A percentile compares a stretch with the other conserved stretches of the same genome.
phyloP scores from a whole-genome alignment of 2,113 vertebrate genomes.

The Ia io region DNA sequence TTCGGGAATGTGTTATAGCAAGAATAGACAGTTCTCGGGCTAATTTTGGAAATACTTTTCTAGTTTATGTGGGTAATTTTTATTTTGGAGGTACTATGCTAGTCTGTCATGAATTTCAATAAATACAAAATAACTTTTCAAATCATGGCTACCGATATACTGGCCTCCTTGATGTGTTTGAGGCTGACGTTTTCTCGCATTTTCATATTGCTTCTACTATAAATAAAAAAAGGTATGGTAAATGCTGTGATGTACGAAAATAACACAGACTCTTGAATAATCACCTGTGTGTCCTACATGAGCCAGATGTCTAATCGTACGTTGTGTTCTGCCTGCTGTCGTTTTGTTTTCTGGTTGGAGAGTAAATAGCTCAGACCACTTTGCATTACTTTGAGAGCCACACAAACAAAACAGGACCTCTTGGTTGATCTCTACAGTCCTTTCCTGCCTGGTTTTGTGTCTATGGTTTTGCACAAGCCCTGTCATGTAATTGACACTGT shows the following conservation, averaged over 20 bases:
- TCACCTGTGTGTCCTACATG: no score
- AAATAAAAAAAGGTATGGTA: neutral
- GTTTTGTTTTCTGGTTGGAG: neutral
- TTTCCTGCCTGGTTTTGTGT: neutral
- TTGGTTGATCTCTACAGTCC: neutral
- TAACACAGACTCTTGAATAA: neutral
- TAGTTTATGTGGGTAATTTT: neutral
- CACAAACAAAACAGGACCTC: neutral
- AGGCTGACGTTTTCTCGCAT: neutral
- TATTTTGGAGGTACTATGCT: constrained; percentile 37
- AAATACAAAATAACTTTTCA: neutral
- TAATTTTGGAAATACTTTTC: neutral
- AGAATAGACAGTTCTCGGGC: neutral
- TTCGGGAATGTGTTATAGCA: neutral
- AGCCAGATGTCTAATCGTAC: neutral
- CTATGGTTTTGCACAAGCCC: neutral
- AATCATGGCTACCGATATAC: neutral
- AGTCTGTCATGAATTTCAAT: neutral
- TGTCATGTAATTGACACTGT: neutral
- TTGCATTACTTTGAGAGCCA: neutral
- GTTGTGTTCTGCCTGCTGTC: neutral
- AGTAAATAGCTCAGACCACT: neutral
- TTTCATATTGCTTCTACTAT: neutral
- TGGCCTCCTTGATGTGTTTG: neutral
- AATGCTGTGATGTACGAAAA: neutral